Evolutionary conservation across 2,797 vertebrate species (phyloP), one percentile per base, ranked within the genome.

Genomic region (Cercopithecus petaurista): DNA sequence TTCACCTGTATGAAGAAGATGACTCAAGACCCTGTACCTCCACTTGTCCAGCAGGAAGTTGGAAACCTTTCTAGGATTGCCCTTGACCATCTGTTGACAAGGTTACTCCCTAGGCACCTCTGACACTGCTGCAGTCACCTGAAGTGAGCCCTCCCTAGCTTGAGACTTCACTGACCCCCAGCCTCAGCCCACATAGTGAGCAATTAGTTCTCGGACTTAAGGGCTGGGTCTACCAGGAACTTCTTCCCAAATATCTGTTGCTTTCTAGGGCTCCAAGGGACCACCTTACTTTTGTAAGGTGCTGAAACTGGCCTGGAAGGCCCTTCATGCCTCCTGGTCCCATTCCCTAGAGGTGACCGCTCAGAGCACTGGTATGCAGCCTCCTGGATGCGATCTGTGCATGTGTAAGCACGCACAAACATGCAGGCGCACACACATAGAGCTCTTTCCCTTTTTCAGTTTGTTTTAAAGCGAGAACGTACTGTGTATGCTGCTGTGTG

Each of bases 401-500:
- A 0, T 4, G 14, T 48, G 30, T 19, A 19, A 15, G 61, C 14
- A 0, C 15, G 12, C 50, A 39, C 0, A 19, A 12, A n/a, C 30
- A 0, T n/a, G 4, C 15, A 52, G 48, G 17, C 22, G 11, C 13
- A 28, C 46, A 26, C 28, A 57, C 24, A 17, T 0, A 7, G 3
- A 11, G 57, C 39, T 46, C 50, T 88, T 43, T 28, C 22, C 83
- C 46, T 26, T 36, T 26, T 43, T 13, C 13, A 19, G 52, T 50
- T 75, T 36, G 33, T 84, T 91, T 79, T 75, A 24, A 75, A 84
- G 93, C 30, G 61, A 87, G 79, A 73, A 33, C 30, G 59, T 30
- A 2, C 1, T 2, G 0, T 64, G 33, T n/a, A 1, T 28, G 7
- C 21, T 4, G 39, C n/a, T 0, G 0, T 19, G 0, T 28, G 19